phyloP scores from a whole-genome alignment of 2,113 vertebrate genomes.

The Petromus typicus region DNA sequence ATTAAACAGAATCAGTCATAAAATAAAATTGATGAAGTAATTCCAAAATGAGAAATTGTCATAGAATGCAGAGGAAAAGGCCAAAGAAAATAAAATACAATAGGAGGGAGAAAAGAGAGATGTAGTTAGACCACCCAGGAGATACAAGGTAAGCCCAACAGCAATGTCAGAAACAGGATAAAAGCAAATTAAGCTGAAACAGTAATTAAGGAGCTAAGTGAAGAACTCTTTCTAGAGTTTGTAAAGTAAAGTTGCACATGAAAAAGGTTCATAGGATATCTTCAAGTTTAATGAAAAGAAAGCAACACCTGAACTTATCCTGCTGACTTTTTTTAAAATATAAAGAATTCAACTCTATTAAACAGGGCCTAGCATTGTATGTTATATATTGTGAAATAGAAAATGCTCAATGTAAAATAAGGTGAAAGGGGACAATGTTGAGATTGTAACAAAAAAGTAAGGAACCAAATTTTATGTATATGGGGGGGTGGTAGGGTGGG shows the following conservation, averaged over 20 bases:
- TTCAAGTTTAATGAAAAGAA: neutral
- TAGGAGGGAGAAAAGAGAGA: neutral
- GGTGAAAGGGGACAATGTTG: too few species aligned
- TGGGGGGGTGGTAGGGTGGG: too few species aligned
- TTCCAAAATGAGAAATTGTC: neutral
- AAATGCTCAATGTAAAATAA: too few species aligned
- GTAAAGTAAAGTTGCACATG: neutral
- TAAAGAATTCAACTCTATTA: neutral
- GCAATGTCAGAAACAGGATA: neutral
- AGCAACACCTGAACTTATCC: neutral
- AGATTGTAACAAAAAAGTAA: too few species aligned
- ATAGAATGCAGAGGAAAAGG: neutral
- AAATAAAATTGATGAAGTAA: neutral
- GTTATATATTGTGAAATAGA: too few species aligned
- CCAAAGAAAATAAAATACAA: neutral
- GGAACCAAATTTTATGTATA: too few species aligned
- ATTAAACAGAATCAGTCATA: neutral
- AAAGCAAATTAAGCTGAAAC: neutral
- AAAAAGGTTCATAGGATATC: neutral
- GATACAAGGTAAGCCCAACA: neutral
- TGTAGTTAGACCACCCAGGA: neutral
- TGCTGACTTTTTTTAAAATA: neutral
- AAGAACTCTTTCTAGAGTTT: neutral
- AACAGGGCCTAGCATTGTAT: too few species aligned
- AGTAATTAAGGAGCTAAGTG: neutral